Evolutionary conservation across 2,888 invertebrate species (phyloP).

Genomic region (Habroteleia sp.): DNA sequence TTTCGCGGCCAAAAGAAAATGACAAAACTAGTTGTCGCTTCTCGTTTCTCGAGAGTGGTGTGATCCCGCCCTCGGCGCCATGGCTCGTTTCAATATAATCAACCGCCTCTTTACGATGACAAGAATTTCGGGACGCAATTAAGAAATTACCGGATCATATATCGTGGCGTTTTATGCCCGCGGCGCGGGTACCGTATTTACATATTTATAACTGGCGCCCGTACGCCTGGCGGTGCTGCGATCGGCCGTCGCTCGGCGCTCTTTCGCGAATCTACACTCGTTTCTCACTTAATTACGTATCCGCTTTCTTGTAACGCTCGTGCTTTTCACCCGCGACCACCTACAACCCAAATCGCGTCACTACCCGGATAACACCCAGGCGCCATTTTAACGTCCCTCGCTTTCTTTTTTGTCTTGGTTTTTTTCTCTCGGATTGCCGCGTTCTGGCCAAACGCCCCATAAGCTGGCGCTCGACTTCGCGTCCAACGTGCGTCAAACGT

Average conservation of each 20-base stretch:
- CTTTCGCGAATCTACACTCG: constrained; percentile 51
- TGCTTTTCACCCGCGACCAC: constrained; percentile 39
- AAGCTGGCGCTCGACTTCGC: constrained; percentile 2
- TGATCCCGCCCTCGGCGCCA: constrained; percentile 72
- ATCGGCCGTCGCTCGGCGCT: constrained; percentile 71
- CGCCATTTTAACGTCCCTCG: constrained; percentile 17
- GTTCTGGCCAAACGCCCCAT: background rate
- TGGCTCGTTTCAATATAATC: constrained; percentile 75
- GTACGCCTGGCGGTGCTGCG: constrained; percentile 63
- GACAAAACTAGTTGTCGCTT: constrained; percentile 46
- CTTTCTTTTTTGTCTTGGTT: background rate
- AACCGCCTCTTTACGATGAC: constrained; percentile 79
- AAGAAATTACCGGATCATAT: constrained; percentile 80
- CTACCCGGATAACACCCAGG: constrained; percentile 6
- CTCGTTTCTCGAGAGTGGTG: constrained; percentile 44
- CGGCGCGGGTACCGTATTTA: constrained; percentile 75
- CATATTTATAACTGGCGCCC: constrained; percentile 74
- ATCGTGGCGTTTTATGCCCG: constrained; percentile 77
- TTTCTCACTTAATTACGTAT: constrained; percentile 61
- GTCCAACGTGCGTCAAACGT: constrained; percentile 1
- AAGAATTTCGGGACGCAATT: constrained; percentile 79
- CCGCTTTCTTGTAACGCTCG: constrained; percentile 43
- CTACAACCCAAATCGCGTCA: constrained; percentile 25
- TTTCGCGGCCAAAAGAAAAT: constrained; percentile 2
- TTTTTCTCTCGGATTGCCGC: background rate